Evolutionary conservation across 2,888 invertebrate species (phyloP), one percentile per base, ranked within the genome.

Genomic region (Ophonus ardosiacus): DNA sequence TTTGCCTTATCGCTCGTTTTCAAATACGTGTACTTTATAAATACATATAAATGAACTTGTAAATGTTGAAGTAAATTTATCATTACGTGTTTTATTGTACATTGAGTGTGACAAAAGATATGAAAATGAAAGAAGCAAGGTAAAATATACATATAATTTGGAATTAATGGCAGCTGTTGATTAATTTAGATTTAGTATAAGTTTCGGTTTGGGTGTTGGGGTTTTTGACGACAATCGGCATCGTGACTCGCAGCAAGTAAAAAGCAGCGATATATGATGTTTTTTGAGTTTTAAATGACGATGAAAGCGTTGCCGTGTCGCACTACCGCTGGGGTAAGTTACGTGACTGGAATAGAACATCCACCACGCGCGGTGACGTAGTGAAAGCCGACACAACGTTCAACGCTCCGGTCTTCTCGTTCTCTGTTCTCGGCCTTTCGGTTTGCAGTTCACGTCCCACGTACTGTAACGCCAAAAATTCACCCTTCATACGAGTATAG

Each of bases 291-390:
- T 89, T 90, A 90, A 90, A 90, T 89, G 90, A 90, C 90, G 90
- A 90, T 90, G 90, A 90, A 90, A 90, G 90, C 90, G 90, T 90
- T 90, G 89, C 89, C 90, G 89, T 90, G 90, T 90, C 90, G 90
- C 88, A 89, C 89, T 88, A 88, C 88, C 88, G 89, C 90, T 89
- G 88, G 85, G 85, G 80, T 80, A 85, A 57, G 40, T 85, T 88
- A 90, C 90, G 90, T 90, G 90, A 90, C 89, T 86, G 86, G 89
- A 89, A 84, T 51, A 51, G 43, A 51, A 51, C 43, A 51, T 84
- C 51, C 71, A 24, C 40, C 40, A 40, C 38, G 59, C 78, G 51
- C 10, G 68, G 43, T 61, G 61, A 80, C 71, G 71, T 74, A 74
- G 71, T 43, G 43, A 43, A 74, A 74, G 71, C 71, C 71, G 43